Evolutionary conservation across 30 jellyfish, hydroid and myxozoan species (phyloP), one percentile per base, ranked within the genome.

Genomic region (Phacellophora camtschatica): DNA sequence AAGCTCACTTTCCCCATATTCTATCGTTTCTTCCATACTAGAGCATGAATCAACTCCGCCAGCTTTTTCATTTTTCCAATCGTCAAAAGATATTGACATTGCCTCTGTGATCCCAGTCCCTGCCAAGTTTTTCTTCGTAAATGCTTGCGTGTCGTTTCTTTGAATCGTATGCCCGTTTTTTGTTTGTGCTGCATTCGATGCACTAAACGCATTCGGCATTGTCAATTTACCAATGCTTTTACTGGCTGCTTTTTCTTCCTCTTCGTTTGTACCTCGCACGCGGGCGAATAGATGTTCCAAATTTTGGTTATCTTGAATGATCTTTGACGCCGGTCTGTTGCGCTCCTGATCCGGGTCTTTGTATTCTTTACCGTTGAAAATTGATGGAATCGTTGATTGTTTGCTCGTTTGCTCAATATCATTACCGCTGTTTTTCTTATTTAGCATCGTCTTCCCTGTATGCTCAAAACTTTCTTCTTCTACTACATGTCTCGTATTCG

Each of bases 261-360:
- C 55, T 18, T 43, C 61, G 2, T 80, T 71, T 48, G 50, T 67
- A 10, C 91, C 91, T 10, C 81, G 83, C 48, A 80, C 76, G 36
- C 77, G 37, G 42, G 65, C 76, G 19, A 80, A 80, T 39, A 80
- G 49, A 55, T 64, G 57, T 19, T 62, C 74, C 74, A 80, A 56
- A 46, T 80, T 48, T 19, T 80, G 73, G 30, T 66, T 64, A 57
- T 80, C 91, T 23, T 80, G 73, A 22, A 80, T 80, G 3, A 80
- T 77, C 33, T 80, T 80, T 27, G 91, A 80, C 51, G 83, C 16
- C 5, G 91, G 91, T 84, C 91, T 64, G 46, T 66, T 64, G 3
- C 50, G 28, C 11, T 49, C 66, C 18, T 24, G 43, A 5, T 16
- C 35, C n/a, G 18, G 36, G 39, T 50, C 61, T 23, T 29, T 34